These are phyloP conservation scores for Rhinophrynus dorsalis DNA, from an alignment of 2,797 vertebrate species.

Conservation along the genomic window DNA sequence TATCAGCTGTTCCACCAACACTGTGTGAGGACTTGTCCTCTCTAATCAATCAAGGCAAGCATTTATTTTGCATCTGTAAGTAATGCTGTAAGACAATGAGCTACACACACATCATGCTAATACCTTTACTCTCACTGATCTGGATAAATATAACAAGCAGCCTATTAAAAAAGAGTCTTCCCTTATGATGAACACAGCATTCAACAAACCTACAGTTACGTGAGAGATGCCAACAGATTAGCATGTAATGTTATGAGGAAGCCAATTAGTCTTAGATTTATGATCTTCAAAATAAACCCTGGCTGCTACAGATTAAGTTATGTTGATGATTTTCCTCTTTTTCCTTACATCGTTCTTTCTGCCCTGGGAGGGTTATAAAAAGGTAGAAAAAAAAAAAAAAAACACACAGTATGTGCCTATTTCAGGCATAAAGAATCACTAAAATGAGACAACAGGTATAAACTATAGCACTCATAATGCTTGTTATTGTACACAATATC, in stretches of 20 bases:
- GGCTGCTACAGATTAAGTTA: background rate
- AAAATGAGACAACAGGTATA: no score
- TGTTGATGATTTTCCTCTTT: background rate
- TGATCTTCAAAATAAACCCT: background rate
- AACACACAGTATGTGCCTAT: no score
- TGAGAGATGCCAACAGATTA: background rate
- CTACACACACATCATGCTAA: conserved; percentile 6
- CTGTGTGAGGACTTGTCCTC: background rate
- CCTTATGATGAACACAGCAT: background rate
- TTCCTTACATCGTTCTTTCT: background rate
- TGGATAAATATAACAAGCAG: conserved; percentile 9
- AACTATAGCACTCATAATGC: no score
- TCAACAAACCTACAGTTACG: background rate
- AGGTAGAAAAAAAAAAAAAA: background rate
- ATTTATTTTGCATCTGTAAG: conserved; percentile 28
- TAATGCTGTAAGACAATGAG: conserved; percentile 3
- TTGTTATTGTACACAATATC: no score
- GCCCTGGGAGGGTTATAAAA: background rate
- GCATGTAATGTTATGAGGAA: background rate
- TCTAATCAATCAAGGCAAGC: conserved; percentile 23
- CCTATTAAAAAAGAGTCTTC: background rate
- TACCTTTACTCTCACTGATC: background rate
- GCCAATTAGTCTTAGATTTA: background rate
- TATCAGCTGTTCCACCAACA: conserved; percentile 16
- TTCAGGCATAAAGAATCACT: no score